Evolutionary conservation across 2,797 vertebrate genomes (phyloP), one percentile per base, ranked within the genome.

Genomic region (Syngnathus rostellatus): DNA sequence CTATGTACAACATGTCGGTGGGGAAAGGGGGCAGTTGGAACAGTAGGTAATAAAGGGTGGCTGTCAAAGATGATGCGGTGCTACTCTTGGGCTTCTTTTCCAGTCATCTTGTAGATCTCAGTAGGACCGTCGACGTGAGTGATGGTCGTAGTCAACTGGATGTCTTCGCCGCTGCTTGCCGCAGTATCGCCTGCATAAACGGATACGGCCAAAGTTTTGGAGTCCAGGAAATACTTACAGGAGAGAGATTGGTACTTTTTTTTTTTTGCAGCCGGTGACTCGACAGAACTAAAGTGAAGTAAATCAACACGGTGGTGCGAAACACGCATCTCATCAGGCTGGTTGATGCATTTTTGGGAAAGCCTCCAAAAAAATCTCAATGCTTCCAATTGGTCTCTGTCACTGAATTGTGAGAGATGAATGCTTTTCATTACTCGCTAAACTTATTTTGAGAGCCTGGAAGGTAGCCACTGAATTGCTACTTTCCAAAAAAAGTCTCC

Each of bases 131-230:
- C 95, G 37, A 91, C 92, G 0, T 97, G 95, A 57, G 94, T 96
- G 88, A 98, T 95, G 38, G 95, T 99, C 65, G 95, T 98, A 50
- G 97, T 98, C 72, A 98, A 91, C 84, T 98, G 95, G 45, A 92
- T 91, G 81, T 98, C 95, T 67, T 99, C 97, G 1, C 92, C 93
- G 0, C 92, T 94, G 89, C 86, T 94, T 11, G 91, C 87, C 5
- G 90, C 92, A 6, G 89, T 82, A 69, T 94, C 94, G 55, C 93
- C 94, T 98, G 84, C 39, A 71, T 53, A 77, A 3, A 69, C 11
- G 3, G 37, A 40, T 10, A 40, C 45, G 5, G 14, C 45, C 45
- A 46, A 46, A 46, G 14, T 17, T 46, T 46, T 7, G 14, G 45
- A 1, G 14, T 46, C 45, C 45, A 16, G 14, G 45, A 16, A 46